Evolutionary conservation across 2,888 invertebrate species (phyloP).

Genomic region (Orthosia gracilis): DNA sequence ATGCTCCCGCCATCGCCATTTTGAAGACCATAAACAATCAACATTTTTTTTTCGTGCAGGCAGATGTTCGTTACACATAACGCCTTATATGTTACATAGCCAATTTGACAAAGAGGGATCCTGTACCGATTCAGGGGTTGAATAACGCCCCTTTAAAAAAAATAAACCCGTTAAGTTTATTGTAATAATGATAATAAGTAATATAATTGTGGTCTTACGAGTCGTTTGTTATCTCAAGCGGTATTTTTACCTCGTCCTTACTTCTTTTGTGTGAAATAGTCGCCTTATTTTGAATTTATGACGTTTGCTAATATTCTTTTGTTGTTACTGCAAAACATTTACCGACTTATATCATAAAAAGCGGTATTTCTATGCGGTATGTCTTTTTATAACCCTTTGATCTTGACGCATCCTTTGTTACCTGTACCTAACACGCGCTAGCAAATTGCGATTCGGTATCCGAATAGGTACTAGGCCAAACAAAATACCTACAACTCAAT

Average conservation of each 20-base stretch:
- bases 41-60: slow-evolving; percentile 74
- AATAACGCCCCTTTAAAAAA: slow-evolving; percentile 73
- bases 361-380: too few relatives aligned
- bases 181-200: slow-evolving; percentile 78
- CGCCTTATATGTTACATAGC: slow-evolving; percentile 70
- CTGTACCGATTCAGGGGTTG: slow-evolving; percentile 68
- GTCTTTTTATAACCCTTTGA: too few relatives aligned
- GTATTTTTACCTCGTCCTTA: not conserved
- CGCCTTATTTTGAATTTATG: not conserved
- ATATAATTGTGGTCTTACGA: slow-evolving; percentile 73
- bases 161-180: slow-evolving; percentile 75
- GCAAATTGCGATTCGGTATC: too few relatives aligned
- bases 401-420: too few relatives aligned
- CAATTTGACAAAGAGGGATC: slow-evolving; percentile 75
- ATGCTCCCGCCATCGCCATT: slow-evolving; percentile 69
- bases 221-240: slow-evolving; percentile 28
- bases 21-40: slow-evolving; percentile 75
- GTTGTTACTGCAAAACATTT: not conserved
- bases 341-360: too few relatives aligned
- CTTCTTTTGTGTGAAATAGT: not conserved
- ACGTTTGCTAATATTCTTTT: not conserved
- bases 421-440: too few relatives aligned
- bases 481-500: too few relatives aligned
- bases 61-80: slow-evolving; percentile 82
- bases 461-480: too few relatives aligned